Evolutionary conservation across 2,113 vertebrate genomes (phyloP).

Genomic region (Noctilio leporinus): DNA sequence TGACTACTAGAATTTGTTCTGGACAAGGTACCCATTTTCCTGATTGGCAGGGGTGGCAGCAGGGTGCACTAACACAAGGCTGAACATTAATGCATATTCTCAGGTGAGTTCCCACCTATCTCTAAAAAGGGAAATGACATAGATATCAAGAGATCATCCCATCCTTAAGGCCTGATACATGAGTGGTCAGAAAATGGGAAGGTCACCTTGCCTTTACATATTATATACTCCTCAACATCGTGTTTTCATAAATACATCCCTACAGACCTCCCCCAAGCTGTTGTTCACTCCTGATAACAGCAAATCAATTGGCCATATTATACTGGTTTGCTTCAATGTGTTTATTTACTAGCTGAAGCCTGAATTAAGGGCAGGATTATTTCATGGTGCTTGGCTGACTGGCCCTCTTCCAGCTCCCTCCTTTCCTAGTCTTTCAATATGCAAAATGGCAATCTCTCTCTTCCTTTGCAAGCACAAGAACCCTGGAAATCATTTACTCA

Average conservation of each 20-base stretch:
- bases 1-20: neutral
- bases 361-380: constrained; percentile 25
- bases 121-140: neutral
- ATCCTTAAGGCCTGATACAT: neutral
- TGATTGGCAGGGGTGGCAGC: neutral
- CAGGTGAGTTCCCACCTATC: neutral
- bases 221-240: neutral
- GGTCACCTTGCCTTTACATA: constrained; percentile 12
- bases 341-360: constrained; percentile 43
- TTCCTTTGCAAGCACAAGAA: neutral
- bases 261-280: constrained; percentile 33
- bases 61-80: neutral
- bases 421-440: neutral
- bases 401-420: constrained; percentile 19
- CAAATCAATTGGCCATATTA: constrained; percentile 55
- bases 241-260: constrained; percentile 1
- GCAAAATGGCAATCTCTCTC: constrained; percentile 23
- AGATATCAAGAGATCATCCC: neutral
- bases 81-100: neutral
- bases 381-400: neutral
- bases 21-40: neutral
- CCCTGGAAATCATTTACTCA: neutral
- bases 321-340: constrained; percentile 31
- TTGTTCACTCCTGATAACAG: constrained; percentile 32
- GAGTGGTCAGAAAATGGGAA: constrained; percentile 3